A percentile compares a stretch with the other conserved stretches of the same genome.
Evolutionary conservation across 2,113 vertebrate species (phyloP).

Genomic region (Rhinopomastus cyanomelas): DNA sequence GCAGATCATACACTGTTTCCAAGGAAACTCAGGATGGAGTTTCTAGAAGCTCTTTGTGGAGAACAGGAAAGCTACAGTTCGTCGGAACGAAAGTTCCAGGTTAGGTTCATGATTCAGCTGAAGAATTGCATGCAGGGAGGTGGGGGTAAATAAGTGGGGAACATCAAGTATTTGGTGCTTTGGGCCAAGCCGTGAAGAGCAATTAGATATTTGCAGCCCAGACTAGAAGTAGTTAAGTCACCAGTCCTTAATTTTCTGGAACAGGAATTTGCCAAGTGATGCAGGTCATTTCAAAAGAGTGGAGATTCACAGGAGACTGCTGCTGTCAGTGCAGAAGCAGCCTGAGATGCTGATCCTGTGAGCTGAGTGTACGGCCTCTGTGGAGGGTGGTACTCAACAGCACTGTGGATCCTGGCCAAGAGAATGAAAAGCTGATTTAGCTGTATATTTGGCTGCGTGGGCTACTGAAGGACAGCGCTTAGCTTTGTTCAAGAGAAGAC

Average conservation of each 20-base stretch:
- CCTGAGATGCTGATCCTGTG: background rate
- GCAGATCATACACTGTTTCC: slow-evolving; percentile 27
- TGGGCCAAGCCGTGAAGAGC: background rate
- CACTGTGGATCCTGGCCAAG: background rate
- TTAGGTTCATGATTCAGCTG: background rate
- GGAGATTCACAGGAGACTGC: background rate
- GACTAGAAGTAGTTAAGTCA: background rate
- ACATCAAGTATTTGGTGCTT: background rate
- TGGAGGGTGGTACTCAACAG: background rate
- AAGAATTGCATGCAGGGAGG: rapidly evolving
- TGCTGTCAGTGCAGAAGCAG: background rate
- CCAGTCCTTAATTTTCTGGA: background rate
- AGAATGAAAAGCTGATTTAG: slow-evolving; percentile 37
- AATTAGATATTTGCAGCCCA: background rate
- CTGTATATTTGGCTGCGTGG: background rate
- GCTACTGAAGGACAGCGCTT: slow-evolving; percentile 11
- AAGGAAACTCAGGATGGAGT: slow-evolving; percentile 45
- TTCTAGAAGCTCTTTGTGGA: slow-evolving; percentile 16
- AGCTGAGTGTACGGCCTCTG: rapidly evolving
- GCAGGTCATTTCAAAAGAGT: background rate
- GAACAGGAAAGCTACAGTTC: background rate
- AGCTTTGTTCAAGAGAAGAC: slow-evolving; percentile 13
- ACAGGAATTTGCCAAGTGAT: background rate
- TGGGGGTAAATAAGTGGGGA: background rate
- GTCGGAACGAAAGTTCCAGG: background rate